These are phyloP conservation scores for Conopomorpha cramerella DNA, from an alignment of 1,140 invertebrate genomes.

Conservation along the genomic window DNA sequence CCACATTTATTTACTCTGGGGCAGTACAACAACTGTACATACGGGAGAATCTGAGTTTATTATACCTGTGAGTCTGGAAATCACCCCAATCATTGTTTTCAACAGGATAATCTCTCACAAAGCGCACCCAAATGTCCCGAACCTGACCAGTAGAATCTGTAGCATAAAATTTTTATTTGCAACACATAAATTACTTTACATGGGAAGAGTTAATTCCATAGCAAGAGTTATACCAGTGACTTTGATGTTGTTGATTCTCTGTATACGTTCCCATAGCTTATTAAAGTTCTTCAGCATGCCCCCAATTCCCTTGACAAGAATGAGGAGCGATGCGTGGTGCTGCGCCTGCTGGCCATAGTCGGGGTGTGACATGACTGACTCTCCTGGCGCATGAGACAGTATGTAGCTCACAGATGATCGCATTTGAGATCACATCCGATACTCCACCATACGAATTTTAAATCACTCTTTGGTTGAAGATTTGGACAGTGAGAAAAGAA, in stretches of 20 bases:
- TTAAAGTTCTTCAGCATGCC: conserved; percentile 72
- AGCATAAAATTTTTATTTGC: conserved; percentile 4
- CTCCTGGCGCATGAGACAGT: conserved; percentile 72
- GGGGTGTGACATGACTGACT: conserved; percentile 87
- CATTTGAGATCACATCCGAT: conserved; percentile 62
- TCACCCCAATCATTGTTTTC: conserved; percentile 98
- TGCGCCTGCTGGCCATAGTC: conserved; percentile 91
- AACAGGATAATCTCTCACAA: conserved; percentile 85
- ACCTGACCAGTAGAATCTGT: conserved; percentile 72
- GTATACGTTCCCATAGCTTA: conserved; percentile 81
- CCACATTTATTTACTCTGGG: too few species aligned
- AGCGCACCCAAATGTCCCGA: conserved; percentile 81
- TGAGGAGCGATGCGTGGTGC: conserved; percentile 86
- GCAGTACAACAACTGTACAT: too few species aligned
- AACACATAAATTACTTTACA: background rate
- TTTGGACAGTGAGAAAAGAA: too few species aligned
- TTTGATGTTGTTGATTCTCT: conserved; percentile 70
- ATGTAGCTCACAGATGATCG: conserved; percentile 83
- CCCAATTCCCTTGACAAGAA: conserved; percentile 86
- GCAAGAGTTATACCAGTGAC: conserved; percentile 57
- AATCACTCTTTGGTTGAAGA: too few species aligned
- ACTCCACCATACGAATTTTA: conserved; percentile 2
- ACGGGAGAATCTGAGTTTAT: conserved; percentile 70
- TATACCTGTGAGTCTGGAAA: conserved; percentile 85
- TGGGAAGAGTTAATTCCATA: conserved; percentile 1